A percentile compares a stretch with the other conserved stretches of the same genome.
These are phyloP conservation scores for Oxycera nigricornis DNA, from an alignment of 2,888 invertebrate genomes.

Conservation along the genomic window DNA sequence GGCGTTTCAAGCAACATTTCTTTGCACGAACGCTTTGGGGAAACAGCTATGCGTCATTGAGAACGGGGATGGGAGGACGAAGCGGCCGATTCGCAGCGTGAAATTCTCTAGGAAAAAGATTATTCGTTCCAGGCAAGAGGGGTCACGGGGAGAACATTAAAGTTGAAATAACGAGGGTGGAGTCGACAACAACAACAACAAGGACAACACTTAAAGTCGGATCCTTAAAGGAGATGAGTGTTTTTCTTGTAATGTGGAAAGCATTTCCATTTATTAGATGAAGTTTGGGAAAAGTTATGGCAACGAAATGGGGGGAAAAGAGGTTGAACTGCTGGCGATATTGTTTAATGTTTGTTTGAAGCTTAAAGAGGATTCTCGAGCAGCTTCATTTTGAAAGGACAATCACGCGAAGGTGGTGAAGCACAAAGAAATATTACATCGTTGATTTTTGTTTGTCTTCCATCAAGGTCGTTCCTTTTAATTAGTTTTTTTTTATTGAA, in stretches of 20 bases:
- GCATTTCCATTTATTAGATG: background rate
- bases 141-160: background rate
- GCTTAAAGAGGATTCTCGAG: background rate
- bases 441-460: no score
- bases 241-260: background rate
- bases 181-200: background rate
- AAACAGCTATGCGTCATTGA: slow-evolving; percentile 1
- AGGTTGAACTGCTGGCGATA: background rate
- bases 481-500: no score
- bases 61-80: background rate
- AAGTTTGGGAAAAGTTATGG: background rate
- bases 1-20: background rate
- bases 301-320: background rate
- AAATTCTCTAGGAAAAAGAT: background rate
- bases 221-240: background rate
- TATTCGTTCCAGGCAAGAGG: background rate
- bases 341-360: background rate
- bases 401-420: no score
- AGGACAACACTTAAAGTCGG: background rate
- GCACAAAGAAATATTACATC: no score
- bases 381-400: background rate
- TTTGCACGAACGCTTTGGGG: background rate
- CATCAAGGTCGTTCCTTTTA: no score
- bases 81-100: background rate
- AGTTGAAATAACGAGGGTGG: background rate